Evolutionary conservation across 2,888 invertebrate genomes (phyloP).

Genomic region (Abrostola tripartita): DNA sequence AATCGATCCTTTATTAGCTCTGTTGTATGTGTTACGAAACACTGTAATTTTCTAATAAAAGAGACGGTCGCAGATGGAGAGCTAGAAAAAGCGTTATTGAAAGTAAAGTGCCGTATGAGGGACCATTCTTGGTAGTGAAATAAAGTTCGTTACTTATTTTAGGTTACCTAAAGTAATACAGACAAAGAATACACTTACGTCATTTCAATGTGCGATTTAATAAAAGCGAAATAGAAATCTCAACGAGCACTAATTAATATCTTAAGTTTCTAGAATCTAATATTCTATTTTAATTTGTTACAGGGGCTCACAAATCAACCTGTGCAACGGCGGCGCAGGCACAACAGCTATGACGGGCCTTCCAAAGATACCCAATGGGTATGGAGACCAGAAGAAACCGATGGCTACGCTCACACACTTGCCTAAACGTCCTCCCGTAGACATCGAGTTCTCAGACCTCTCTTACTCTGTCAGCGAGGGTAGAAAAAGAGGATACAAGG

Average conservation of each 20-base stretch:
- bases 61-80: slow-evolving; percentile 8
- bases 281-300: slow-evolving; percentile 61
- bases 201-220: not conserved
- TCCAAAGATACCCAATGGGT: slow-evolving; percentile 92
- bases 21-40: not conserved
- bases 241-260: not conserved
- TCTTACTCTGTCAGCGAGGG: slow-evolving; percentile 97
- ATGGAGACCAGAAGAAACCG: slow-evolving; percentile 92
- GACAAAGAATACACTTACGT: not conserved
- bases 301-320: slow-evolving; percentile 92
- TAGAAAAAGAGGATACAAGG: slow-evolving; percentile 93
- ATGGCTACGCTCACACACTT: slow-evolving; percentile 93
- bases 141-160: too few relatives aligned
- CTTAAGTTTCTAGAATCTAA: slow-evolving; percentile 1
- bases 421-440: slow-evolving; percentile 95
- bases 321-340: slow-evolving; percentile 91
- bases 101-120: not conserved
- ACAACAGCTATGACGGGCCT: slow-evolving; percentile 84
- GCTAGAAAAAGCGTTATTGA: slow-evolving; percentile 11
- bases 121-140: too few relatives aligned
- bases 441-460: slow-evolving; percentile 96
- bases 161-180: not conserved
- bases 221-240: not conserved
- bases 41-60: slow-evolving; percentile 13
- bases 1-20: not conserved